Evolutionary conservation across 2,888 invertebrate genomes (phyloP).

Genomic region (Drosophila silvestris): DNA sequence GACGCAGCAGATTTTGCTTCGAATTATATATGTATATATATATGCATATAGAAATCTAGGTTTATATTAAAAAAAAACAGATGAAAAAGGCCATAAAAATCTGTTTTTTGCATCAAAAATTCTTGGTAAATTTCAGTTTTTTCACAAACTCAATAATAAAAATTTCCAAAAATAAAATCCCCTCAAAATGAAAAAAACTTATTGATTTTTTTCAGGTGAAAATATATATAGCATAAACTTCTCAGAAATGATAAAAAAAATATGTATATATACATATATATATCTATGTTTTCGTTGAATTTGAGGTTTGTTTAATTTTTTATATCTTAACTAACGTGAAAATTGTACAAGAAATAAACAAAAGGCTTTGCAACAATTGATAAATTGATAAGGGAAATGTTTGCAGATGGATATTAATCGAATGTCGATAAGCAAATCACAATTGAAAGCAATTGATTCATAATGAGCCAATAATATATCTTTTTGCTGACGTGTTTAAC

Average conservation of each 20-base stretch:
- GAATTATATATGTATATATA: background rate
- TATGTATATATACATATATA: background rate
- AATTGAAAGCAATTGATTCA: constrained; percentile 49
- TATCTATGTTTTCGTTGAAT: background rate
- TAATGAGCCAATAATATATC: constrained; percentile 40
- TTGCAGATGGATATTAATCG: constrained; percentile 10
- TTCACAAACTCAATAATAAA: background rate
- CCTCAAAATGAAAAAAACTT: constrained; percentile 56
- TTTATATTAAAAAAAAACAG: background rate
- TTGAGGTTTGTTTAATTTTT: background rate
- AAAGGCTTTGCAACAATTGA: constrained; percentile 11
- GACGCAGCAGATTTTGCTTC: constrained; percentile 6
- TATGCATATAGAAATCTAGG: background rate
- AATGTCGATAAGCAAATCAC: constrained; percentile 14
- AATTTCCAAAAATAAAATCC: constrained; percentile 39
- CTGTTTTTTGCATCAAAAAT: background rate
- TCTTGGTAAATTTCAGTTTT: background rate
- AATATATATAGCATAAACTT: constrained; percentile 22
- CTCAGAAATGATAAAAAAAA: constrained; percentile 27
- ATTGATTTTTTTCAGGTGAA: constrained; percentile 31
- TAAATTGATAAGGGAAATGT: constrained; percentile 8
- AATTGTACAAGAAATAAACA: constrained; percentile 8
- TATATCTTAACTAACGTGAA: background rate
- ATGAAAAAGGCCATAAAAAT: background rate
- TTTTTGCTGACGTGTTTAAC: constrained; percentile 9